These are phyloP conservation scores for Anas platyrhynchos DNA, from an alignment of 2,113 vertebrate genomes.

Conservation along the genomic window DNA sequence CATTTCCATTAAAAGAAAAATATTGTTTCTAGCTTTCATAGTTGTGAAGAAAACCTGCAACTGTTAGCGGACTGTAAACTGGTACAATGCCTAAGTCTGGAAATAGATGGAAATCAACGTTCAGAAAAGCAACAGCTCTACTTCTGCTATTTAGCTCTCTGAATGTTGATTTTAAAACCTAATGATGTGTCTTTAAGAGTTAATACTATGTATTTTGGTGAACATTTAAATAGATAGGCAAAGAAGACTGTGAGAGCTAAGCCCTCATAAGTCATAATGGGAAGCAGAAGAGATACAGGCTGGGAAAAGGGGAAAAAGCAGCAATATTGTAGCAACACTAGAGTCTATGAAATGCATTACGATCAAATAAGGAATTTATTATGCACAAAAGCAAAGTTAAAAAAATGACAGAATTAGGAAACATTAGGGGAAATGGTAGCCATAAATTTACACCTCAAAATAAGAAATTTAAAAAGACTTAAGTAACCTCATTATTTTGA, in stretches of 20 bases:
- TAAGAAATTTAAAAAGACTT: background rate
- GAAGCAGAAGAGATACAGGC: background rate
- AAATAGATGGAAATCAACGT: slow-evolving; percentile 18
- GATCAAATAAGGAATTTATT: background rate
- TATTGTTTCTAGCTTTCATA: background rate
- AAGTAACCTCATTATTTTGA: background rate
- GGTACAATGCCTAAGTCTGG: background rate
- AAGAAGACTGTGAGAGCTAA: background rate
- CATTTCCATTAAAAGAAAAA: background rate
- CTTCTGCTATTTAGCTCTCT: background rate
- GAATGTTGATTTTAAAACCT: background rate
- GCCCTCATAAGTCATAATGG: background rate
- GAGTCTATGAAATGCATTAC: background rate
- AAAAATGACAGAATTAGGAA: background rate
- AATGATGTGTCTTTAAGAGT: background rate
- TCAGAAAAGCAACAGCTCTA: background rate
- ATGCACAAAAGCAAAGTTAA: background rate
- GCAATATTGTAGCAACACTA: background rate
- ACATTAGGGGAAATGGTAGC: background rate
- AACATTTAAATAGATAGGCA: background rate
- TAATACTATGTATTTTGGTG: background rate
- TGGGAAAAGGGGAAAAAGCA: background rate
- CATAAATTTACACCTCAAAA: background rate
- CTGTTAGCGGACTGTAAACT: background rate
- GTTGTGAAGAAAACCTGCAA: slow-evolving; percentile 9